Base-by-base conservation (phyloP, 2,888 invertebrate species). In the Drosophila borborema region DNA sequence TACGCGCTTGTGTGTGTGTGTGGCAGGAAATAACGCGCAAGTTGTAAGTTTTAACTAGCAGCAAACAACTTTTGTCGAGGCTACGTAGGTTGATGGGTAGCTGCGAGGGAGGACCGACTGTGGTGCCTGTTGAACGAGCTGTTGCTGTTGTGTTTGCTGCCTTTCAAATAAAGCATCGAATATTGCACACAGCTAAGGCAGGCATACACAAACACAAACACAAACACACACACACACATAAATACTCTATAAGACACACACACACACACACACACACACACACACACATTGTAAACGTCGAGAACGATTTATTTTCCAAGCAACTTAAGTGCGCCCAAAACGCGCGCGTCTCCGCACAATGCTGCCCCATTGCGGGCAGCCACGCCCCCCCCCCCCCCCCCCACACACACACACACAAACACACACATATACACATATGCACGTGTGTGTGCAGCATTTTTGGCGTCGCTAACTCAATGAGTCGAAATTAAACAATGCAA, bases 401-500 rank as follows among this genome's bases (percentile, higher is more conserved):
- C 55, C 20, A 60, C 61, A 55, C 56, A 53, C 66, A 28, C 18
- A 64, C 23, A 16, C 9, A 18, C 49, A 20, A 0, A 55, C 34
- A 53, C 66, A 28, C n/a, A 62, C 23, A 16, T 7, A 18, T 46
- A 20, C 28, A 55, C 34, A 34, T 34, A 46, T 41, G 49, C 55
- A 51, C 18, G 20, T 51, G 28, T 63, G 55, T 53, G 61, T 64
- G 53, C 45, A 46, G 63, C 59, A 68, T 70, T 72, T 76, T 80
- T 73, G 74, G 87, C 74, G 66, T 71, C 85, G 80, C 80, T 81
- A 81, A 90, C 90, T 91, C 91, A 91, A 91, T 90, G 90, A 90
- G 91, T 80, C 90, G 90, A 92, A 91, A 92, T 92, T 92, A 92
- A 91, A 92, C 92, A 92, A 92, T 92, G 90, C 91, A 91, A 91